Conservation (phyloP, 2,888 invertebrate genomes). For the Ochropleura leucogaster region DNA sequence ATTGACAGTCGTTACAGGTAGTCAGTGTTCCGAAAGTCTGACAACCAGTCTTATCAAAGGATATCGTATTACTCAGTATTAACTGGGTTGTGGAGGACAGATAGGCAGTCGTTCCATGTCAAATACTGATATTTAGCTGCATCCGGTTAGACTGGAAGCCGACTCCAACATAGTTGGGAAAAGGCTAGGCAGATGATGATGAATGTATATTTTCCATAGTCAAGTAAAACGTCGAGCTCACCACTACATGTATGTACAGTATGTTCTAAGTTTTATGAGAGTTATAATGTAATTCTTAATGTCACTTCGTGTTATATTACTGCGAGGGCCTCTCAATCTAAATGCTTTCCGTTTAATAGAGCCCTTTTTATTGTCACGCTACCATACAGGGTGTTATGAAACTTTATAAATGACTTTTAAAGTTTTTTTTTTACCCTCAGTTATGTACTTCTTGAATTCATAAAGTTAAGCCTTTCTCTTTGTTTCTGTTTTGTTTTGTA, state of each 20-base stretch:
- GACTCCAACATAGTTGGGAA: too few species aligned
- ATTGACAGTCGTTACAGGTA: too few species aligned
- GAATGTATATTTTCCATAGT: neutral
- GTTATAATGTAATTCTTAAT: slow-evolving; percentile 61
- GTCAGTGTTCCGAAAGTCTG: too few species aligned
- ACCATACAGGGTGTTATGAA: slow-evolving; percentile 54
- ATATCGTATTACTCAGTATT: too few species aligned
- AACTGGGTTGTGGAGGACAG: too few species aligned
- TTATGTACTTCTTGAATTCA: neutral
- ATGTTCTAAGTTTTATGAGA: slow-evolving; percentile 43
- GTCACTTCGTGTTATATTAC: slow-evolving; percentile 57
- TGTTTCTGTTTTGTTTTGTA: too few species aligned
- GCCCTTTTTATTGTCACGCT: slow-evolving; percentile 71
- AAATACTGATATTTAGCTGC: too few species aligned
- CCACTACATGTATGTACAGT: slow-evolving; percentile 19
- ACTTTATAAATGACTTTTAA: neutral
- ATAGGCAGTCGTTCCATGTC: too few species aligned
- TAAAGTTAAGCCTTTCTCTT: neutral
- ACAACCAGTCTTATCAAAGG: too few species aligned
- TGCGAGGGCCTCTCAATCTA: slow-evolving; percentile 61
- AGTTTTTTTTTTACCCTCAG: neutral
- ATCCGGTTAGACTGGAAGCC: too few species aligned
- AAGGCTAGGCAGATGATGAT: too few species aligned
- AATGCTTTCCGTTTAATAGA: slow-evolving; percentile 71
- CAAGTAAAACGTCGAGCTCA: neutral